Evolutionary conservation across 1,140 invertebrate genomes (phyloP), one percentile per base, ranked within the genome.

Genomic region (Calosoma granatense): DNA sequence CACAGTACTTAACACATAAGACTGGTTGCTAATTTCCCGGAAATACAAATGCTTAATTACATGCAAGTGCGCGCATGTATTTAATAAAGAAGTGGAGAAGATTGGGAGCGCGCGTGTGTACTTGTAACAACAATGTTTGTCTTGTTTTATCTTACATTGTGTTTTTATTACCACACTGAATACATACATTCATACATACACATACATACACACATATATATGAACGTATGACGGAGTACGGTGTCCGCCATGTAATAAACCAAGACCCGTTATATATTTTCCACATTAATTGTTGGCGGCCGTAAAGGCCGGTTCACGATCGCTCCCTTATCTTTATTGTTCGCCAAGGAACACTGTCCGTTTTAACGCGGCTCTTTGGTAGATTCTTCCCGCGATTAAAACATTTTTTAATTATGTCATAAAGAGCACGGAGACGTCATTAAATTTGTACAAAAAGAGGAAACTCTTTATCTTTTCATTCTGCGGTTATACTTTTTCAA

Each of bases 381-480:
- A 47, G 41, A 47, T 47, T 9, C 41, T 17, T 47, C 41, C 41
- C 17, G 41, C 41, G 41, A 47, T 47, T 47, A 47, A 47, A 47
- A 3, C 41, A 47, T 47, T 47, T 47, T 47, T 47, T 47, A 47
- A 47, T 47, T 47, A 47, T 47, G 41, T 47, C 41, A 47, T 47
- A 47, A 47, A 47, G 41, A 9, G 41, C 17, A 47, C 41, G 41
- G 41, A 47, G 41, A 12, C 15, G 41, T 47, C 41, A 47, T 47
- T 47, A 47, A 47, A 47, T 6, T 4, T 17, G 17, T 17, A 47
- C 41, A 47, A 47, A 47, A 47, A 17, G 41, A 47, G 17, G 41
- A 47, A 47, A 9, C 9, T 17, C 17, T 47, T 47, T 12, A 12
- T 47, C 17, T 4, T 47, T 47, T 47, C 17, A 47, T 17, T 47